Base-by-base conservation (phyloP, 2,797 vertebrate genomes). In the Cephalopachus bancanus region DNA sequence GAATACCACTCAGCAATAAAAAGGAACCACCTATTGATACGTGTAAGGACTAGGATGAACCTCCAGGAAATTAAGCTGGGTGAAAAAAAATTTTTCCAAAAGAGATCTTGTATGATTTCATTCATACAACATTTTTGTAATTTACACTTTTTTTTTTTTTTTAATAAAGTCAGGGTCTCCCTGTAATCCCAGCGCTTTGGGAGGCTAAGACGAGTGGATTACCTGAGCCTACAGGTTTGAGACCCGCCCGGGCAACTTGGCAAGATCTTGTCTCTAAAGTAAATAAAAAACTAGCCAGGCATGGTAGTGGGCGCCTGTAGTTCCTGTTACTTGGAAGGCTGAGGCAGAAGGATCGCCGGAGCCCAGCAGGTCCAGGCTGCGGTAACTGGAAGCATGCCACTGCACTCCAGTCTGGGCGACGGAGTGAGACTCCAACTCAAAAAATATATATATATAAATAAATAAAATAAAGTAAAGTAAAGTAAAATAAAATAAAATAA, bases 171-270 rank as follows among this genome's bases (percentile, higher is more conserved):
- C n/a, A 37, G 37, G 37, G 37, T 37, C 37, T 37, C 37, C 37
- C n/a, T 69, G 4, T 69, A 69, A 33, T 69, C n/a, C n/a, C 17
- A 33, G n/a, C 67, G 33, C 67, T 69, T 33, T 69, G 67, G 67
- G 9, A 19, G 9, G 67, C n/a, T 17, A 0, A 33, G 9, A n/a
- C 20, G 67, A n/a, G 9, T 1, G 10, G 8, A 33, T 33, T 9
- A 33, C 17, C 33, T 33, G 16, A 69, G 67, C 8, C 33, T 30
- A 69, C 9, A 17, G 33, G 67, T 69, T 33, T 15, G 5, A 69
- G 17, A 69, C 67, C n/a, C 17, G n/a, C 19, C 17, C 33, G 67
- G 67, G 30, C 67, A 33, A 69, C 67, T n/a, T 33, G 17, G 67
- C 8, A 4, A 69, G 19, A 69, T n/a, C 67, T n/a, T 33, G n/a